Base-by-base conservation (phyloP, 2,797 vertebrate genomes). In the Heliangelus exortis region DNA sequence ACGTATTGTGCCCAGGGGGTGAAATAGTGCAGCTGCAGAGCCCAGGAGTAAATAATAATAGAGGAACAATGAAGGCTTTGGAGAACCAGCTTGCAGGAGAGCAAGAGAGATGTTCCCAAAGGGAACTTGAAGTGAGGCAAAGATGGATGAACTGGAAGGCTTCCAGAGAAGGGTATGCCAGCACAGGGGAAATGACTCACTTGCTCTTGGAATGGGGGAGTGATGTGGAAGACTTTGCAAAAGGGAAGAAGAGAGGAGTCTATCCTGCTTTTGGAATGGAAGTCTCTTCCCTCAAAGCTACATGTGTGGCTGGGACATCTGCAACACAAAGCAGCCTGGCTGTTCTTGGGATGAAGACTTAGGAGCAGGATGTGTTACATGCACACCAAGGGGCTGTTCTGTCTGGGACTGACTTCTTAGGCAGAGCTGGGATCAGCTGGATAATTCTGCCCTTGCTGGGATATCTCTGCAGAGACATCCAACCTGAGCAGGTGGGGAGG, bases 21-120 rank as follows among this genome's bases (percentile, higher is more conserved):
- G 91, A 61, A 68, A 57, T 12, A 25, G 50, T 25, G 84, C 84
- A 90, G 87, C 91, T 89, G 85, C 58, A 10, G 50, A 76, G 61
- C 2, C 0, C 66, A 28, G 50, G 4, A 33, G 47, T 45, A 62
- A 48, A 34, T 59, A 21, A 69, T 15, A 57, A 28, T 1, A 34
- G 17, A 25, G 92, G 71, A 65, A 53, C 86, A 48, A 50, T 12
- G 65, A 76, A 43, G 59, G 68, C 68, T 85, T 23, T 62, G 81
- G 81, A 76, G 43, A 11, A 69, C 28, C 59, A 25, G 55, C 71
- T 62, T 21, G 31, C 20, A 17, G 82, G 54, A 89, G 59, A 22
- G 75, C 55, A 7, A 34, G 58, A 47, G 39, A 36, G 67, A 63
- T 63, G 81, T 12, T 93, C 87, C 89, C 87, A 54, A 41, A 33